Base-by-base conservation (phyloP, 1,140 invertebrate genomes). In the Halotydeus destructor region DNA sequence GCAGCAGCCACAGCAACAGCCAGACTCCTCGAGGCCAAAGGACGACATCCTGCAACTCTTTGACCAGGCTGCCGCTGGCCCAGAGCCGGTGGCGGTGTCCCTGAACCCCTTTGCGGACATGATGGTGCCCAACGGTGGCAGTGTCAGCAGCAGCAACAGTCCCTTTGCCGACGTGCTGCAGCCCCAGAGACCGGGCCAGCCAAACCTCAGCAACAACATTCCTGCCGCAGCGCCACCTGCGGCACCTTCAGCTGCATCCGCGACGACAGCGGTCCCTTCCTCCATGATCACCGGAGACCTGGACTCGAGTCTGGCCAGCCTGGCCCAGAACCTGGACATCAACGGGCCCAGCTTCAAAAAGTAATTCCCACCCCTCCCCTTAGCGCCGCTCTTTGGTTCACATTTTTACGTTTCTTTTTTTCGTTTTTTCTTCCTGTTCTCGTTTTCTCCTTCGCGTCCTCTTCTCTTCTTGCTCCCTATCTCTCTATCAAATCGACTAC, bases 241-340 rank as follows among this genome's bases (percentile, higher is more conserved):
- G 49, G n/a, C 45, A 26, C 9, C 38, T 6, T 14, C 19, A 11
- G 30, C 23, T 27, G 4, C 18, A n/a, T 12, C 25, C 11, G 34
- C 5, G 5, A 33, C 33, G 25, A 44, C 41, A 47, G n/a, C 16
- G 2, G 12, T 12, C 28, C 14, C 21, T 4, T 40, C 41, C 12
- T 37, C 36, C 24, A 30, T 88, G 44, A 66, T 91, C 45, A 86
- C 82, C 18, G 79, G 80, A 38, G 85, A 91, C 62, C 65, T 93
- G 53, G 83, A 93, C 59, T 81, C 79, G 41, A 88, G 80, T 52
- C 68, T 93, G 33, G 82, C 82, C 37, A 78, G 74, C 43, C 63
- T 93, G 46, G 84, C 82, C 45, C 78, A 85, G 61, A 91, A 89
- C 65, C 69, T 91, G 41, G 75, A 78, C 54, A 88, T 91, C 47